Evolutionary conservation across 64 coral and sea anemone genomes (phyloP), one percentile per base, ranked within the genome.

Genomic region (Acropora yongei): DNA sequence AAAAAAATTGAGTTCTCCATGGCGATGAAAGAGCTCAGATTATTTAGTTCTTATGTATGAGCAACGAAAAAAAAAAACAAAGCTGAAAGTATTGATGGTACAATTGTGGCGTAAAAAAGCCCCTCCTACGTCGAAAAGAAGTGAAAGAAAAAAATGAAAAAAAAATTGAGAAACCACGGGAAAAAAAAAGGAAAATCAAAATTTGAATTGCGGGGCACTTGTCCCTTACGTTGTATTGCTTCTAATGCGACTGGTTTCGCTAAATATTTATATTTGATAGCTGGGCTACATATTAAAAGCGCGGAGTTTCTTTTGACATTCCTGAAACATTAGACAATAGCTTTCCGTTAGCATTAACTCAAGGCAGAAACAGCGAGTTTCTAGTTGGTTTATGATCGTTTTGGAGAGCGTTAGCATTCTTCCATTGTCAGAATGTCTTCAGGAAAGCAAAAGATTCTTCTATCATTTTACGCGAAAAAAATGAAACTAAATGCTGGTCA

Each of bases 1-100:
- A 85, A 85, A 85, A 72, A 85, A 40, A 45, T 6, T 84, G 41
- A 84, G 47, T 49, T 30, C 30, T 30, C 30, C 30, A 30, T 30
- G 30, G 30, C 30, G 30, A 30, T 30, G 30, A 30, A 18, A 63
- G 60, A 63, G 8, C 16, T 63, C 2, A 7, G 51, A 55, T 55
- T 10, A 55, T 55, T 10, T 10, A 55, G 10, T 55, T 63, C 2
- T 63, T 14, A 11, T 63, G 2, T 13, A 13, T 10, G 60, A 63
- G 10, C 8, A 13, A 63, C 2, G 60, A 8, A 14, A 63, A 14
- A 63, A 63, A 14, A 3, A 5, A 53, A 53, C 3, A 53, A 5
- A 53, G 16, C 2, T 63, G 60, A 11, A 63, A 63, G 2, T 63
- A 13, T 63, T 63, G 60, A 63, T 63, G 2, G 10, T 55, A 55